Percentiles rank a stretch among this genome's conserved stretches.
These are phyloP conservation scores for Eufriesea mexicana DNA, from an alignment of 1,140 invertebrate species.

Conservation along the genomic window DNA sequence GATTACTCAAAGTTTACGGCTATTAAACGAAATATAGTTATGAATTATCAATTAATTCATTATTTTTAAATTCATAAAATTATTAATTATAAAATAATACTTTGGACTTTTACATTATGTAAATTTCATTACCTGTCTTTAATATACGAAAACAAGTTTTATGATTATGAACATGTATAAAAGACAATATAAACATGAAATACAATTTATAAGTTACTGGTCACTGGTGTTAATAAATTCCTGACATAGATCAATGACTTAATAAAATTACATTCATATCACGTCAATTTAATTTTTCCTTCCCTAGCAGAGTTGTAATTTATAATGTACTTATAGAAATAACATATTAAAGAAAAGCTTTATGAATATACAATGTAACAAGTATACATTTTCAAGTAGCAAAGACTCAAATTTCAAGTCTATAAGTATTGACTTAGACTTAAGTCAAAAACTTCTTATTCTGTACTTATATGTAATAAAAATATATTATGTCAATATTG, in stretches of 20 bases:
- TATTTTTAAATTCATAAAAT: background rate
- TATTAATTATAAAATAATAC: constrained; percentile 40
- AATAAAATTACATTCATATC: constrained; percentile 29
- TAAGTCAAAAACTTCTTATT: constrained; percentile 40
- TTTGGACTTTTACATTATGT: constrained; percentile 6
- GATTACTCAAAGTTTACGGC: background rate
- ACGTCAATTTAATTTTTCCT: constrained; percentile 19
- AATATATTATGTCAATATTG: constrained; percentile 53
- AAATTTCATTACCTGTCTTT: background rate
- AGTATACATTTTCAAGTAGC: constrained; percentile 14
- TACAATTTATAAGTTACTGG: constrained; percentile 2
- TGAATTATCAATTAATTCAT: background rate
- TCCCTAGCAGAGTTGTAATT: background rate
- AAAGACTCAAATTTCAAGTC: constrained; percentile 41
- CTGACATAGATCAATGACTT: background rate
- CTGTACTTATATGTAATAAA: constrained; percentile 50
- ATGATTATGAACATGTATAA: constrained; percentile 8
- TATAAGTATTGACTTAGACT: constrained; percentile 17
- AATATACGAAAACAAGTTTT: background rate
- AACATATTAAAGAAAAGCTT: constrained; percentile 38
- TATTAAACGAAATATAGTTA: constrained; percentile 10
- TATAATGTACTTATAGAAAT: constrained; percentile 13
- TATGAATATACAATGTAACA: constrained; percentile 37
- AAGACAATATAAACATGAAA: constrained; percentile 12
- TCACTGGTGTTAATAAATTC: constrained; percentile 1